Conservation (phyloP, 2,113 vertebrate species). For the Todiramphus chloris region DNA sequence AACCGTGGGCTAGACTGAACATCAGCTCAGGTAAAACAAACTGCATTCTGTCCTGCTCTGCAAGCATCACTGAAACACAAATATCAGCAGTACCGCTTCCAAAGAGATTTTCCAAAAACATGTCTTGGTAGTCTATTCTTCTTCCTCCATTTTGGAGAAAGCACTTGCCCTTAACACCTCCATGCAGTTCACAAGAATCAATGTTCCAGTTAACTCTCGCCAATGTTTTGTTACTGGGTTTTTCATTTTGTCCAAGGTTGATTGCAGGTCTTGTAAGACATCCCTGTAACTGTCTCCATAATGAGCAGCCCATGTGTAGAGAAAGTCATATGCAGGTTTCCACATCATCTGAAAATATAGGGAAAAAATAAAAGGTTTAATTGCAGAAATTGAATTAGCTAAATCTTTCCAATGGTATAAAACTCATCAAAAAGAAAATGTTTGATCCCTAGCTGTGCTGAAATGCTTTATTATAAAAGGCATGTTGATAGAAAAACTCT, state of each 20-base stretch:
- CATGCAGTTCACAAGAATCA: slow-evolving; percentile 92
- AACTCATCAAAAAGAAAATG: neutral
- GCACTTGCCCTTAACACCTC: slow-evolving; percentile 81
- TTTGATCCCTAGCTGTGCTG: neutral
- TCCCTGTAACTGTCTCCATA: slow-evolving; percentile 89
- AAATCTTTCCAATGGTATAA: neutral
- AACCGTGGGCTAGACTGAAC: neutral
- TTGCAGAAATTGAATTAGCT: neutral
- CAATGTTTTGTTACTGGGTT: slow-evolving; percentile 91
- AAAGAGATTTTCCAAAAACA: neutral
- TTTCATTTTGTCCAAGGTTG: slow-evolving; percentile 94
- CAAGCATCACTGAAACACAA: neutral
- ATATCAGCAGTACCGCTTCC: neutral
- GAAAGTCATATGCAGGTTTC: slow-evolving; percentile 98
- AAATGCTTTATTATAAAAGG: neutral
- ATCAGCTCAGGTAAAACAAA: neutral
- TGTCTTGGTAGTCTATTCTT: slow-evolving; percentile 5
- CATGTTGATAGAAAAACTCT: neutral
- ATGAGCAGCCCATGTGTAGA: slow-evolving; percentile 88
- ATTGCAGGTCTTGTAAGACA: slow-evolving; percentile 92
- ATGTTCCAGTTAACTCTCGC: slow-evolving; percentile 89
- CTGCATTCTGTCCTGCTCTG: neutral
- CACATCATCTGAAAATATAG: slow-evolving; percentile 87
- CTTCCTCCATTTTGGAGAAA: slow-evolving; percentile 74
- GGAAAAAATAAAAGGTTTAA: neutral